These are phyloP conservation scores for Imbricaverruca yamaguchii DNA, from an alignment of 2,888 invertebrate genomes.

Conservation along the genomic window DNA sequence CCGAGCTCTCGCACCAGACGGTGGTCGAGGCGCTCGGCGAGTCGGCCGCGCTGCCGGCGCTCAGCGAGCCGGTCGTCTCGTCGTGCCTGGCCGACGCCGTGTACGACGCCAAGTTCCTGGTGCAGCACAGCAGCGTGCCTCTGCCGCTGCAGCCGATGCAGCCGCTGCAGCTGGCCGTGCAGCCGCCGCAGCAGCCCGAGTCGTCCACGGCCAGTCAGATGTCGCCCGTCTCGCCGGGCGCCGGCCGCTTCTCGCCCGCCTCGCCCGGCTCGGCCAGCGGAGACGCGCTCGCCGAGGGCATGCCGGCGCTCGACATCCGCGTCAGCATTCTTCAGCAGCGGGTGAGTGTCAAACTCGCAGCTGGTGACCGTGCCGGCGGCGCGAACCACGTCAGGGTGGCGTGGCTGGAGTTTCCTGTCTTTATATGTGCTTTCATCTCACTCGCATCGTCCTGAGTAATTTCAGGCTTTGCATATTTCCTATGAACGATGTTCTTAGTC, in stretches of 20 bases:
- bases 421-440: no score
- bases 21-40: conserved; percentile 20
- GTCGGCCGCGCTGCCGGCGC: not conserved
- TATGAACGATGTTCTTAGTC: no score
- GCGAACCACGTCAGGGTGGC: no score
- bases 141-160: conserved; percentile 33
- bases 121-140: not conserved
- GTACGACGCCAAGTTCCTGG: conserved; percentile 13
- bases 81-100: conserved; percentile 12
- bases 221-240: conserved; percentile 40
- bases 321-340: conserved; percentile 70
- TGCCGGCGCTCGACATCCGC: conserved; percentile 51
- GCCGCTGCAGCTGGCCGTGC: conserved; percentile 24
- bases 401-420: no score
- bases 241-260: conserved; percentile 4
- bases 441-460: no score
- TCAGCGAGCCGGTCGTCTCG: conserved; percentile 5
- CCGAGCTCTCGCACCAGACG: conserved; percentile 20
- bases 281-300: conserved; percentile 48
- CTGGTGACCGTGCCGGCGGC: no score
- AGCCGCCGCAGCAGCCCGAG: conserved; percentile 58
- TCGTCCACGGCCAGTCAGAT: conserved; percentile 44
- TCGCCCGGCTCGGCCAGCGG: conserved; percentile 38
- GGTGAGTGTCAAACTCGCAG: conserved; percentile 54
- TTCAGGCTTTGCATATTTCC: no score